These are phyloP conservation scores for Sphecodes monilicornis DNA, from an alignment of 2,888 invertebrate genomes.

Conservation along the genomic window DNA sequence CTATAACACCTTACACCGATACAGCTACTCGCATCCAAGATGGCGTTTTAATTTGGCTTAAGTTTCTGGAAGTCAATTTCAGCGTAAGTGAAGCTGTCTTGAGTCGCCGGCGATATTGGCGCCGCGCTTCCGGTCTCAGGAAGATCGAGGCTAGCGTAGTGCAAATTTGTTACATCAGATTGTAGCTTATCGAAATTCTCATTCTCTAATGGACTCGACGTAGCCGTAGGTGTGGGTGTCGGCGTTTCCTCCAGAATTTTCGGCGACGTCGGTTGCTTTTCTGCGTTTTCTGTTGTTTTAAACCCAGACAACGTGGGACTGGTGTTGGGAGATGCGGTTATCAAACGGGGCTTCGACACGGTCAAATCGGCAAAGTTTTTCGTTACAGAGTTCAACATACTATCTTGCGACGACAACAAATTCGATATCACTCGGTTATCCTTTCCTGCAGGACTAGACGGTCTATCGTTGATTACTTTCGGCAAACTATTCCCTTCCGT, in stretches of 20 bases:
- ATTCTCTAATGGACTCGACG: conserved; percentile 85
- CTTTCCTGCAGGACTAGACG: conserved; percentile 57
- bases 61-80: conserved; percentile 91
- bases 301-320: conserved; percentile 72
- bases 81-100: conserved; percentile 88
- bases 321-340: conserved; percentile 77
- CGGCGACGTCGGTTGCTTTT: conserved; percentile 72
- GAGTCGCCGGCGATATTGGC: conserved; percentile 82
- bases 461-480: conserved; percentile 58
- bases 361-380: conserved; percentile 78
- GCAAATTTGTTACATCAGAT: conserved; percentile 83
- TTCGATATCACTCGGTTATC: conserved; percentile 56
- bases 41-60: conserved; percentile 77
- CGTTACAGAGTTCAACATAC: conserved; percentile 74
- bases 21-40: conserved; percentile 13
- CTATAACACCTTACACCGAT: conserved; percentile 18
- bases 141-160: conserved; percentile 89
- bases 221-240: conserved; percentile 79
- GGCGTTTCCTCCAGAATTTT: conserved; percentile 78
- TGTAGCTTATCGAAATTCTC: conserved; percentile 83
- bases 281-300: conserved; percentile 60
- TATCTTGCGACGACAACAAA: conserved; percentile 59
- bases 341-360: conserved; percentile 76
- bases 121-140: conserved; percentile 82
- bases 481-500: conserved; percentile 62